Evolutionary conservation across 2,888 invertebrate genomes (phyloP).

Genomic region (Meliscaeva auricollis): DNA sequence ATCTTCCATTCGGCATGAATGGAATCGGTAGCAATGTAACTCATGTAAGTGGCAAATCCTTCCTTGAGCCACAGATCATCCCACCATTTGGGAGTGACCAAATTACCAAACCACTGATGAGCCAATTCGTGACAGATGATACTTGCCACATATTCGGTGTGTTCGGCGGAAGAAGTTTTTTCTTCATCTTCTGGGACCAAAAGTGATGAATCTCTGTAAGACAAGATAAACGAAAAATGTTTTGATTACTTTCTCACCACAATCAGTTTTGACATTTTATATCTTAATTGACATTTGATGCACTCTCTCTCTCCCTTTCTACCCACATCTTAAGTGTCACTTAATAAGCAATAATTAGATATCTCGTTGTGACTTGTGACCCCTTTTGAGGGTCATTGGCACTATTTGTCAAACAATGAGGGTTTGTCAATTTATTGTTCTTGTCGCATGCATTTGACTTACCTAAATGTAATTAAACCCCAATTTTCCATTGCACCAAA

Average conservation of each 20-base stretch:
- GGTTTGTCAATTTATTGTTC: slow-evolving; percentile 29
- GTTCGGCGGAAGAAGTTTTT: slow-evolving; percentile 85
- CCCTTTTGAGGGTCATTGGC: background rate
- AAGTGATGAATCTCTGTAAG: slow-evolving; percentile 86
- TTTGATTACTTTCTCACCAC: slow-evolving; percentile 22
- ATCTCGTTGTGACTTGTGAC: no score
- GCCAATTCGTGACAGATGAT: slow-evolving; percentile 91
- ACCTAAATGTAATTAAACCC: slow-evolving; percentile 87
- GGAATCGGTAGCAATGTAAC: slow-evolving; percentile 83
- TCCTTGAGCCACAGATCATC: slow-evolving; percentile 88
- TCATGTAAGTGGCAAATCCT: slow-evolving; percentile 85
- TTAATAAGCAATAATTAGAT: slow-evolving; percentile 12
- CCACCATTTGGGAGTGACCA: slow-evolving; percentile 91
- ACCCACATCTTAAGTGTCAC: slow-evolving; percentile 21
- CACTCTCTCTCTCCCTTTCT: background rate
- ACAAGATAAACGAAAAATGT: slow-evolving; percentile 13
- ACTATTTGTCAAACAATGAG: slow-evolving; percentile 41
- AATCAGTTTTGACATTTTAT: slow-evolving; percentile 58
- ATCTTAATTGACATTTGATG: slow-evolving; percentile 45
- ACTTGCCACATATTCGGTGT: slow-evolving; percentile 87
- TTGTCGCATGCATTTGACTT: slow-evolving; percentile 61
- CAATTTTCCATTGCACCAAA: slow-evolving; percentile 90
- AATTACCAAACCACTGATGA: slow-evolving; percentile 93
- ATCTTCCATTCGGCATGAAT: slow-evolving; percentile 87
- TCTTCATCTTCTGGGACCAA: slow-evolving; percentile 84